Percentiles rank a stretch among this genome's conserved stretches.
Evolutionary conservation across 2,113 vertebrate species (phyloP).

Genomic region (Orthonyx spaldingii): DNA sequence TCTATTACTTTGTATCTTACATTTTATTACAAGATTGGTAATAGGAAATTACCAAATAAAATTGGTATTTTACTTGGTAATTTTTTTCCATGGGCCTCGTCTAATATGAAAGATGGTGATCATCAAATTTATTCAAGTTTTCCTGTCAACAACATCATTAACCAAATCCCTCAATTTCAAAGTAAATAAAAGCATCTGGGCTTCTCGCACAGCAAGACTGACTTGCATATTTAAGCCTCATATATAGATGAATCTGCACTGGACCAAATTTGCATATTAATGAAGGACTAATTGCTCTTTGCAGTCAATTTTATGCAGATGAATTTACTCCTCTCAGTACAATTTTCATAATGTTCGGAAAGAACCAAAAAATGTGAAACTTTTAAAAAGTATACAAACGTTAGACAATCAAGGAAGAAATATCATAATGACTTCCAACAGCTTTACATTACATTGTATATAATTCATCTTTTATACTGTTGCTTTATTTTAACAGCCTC

Average conservation of each 20-base stretch:
- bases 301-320: slow-evolving; percentile 74
- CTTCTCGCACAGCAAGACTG: slow-evolving; percentile 65
- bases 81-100: slow-evolving; percentile 43
- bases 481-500: slow-evolving; percentile 42
- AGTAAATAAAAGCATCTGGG: slow-evolving; percentile 77
- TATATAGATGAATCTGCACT: slow-evolving; percentile 70
- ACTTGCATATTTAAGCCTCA: slow-evolving; percentile 70
- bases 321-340: slow-evolving; percentile 70
- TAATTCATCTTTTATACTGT: slow-evolving; percentile 47
- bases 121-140: slow-evolving; percentile 72
- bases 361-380: slow-evolving; percentile 55
- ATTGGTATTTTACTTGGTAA: slow-evolving; percentile 53
- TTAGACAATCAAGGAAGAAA: slow-evolving; percentile 56
- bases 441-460: slow-evolving; percentile 49
- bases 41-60: slow-evolving; percentile 67
- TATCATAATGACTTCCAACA: slow-evolving; percentile 47
- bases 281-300: slow-evolving; percentile 77
- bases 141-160: slow-evolving; percentile 75
- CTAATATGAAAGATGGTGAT: slow-evolving; percentile 68
- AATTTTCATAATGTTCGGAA: slow-evolving; percentile 65
- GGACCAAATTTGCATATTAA: slow-evolving; percentile 77
- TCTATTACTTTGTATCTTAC: slow-evolving; percentile 62
- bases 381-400: slow-evolving; percentile 49
- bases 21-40: slow-evolving; percentile 63
- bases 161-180: slow-evolving; percentile 72